Base-by-base conservation (phyloP, 2,888 invertebrate genomes). In the Aspidiotus rigidus region DNA sequence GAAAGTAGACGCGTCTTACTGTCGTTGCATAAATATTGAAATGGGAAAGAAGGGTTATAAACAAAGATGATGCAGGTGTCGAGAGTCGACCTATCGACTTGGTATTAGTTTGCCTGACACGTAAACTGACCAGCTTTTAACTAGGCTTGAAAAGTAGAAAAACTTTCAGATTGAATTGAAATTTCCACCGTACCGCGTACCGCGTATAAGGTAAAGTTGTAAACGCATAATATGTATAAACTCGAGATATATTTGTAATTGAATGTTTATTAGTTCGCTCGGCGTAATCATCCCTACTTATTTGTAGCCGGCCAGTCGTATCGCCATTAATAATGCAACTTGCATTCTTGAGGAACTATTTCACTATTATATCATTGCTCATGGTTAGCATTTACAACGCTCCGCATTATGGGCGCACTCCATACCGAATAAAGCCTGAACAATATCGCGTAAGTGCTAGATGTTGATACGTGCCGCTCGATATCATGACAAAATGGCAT, bases 121-220 rank as follows among this genome's bases (percentile, higher is more conserved):
- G 49, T 13, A 55, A 64, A 55, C 39, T 55, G 64, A 64, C 64
- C 64, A 56, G 64, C 64, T 64, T 64, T 63, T 64, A 40, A 56
- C 16, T 41, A 39, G n/a, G 39, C 39, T 13, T 41, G 39, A 53
- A 17, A 62, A 63, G 53, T 44, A 44, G 42, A 6, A 61, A 62
- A 44, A 49, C 49, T 13, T 13, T n/a, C 49, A 13, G 49, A 13
- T 49, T n/a, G 49, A 11, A n/a, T 11, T 49, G 49, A 11, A 11
- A 13, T 11, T n/a, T 49, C 49, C n/a, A 11, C 49, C 11, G 11
- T 11, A 49, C 39, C 63, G 54, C 54, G 39, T 57, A 57, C 3
- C 11, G 49, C 49, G 49, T 40, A 15, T n/a, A n/a, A n/a, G n/a
- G 28, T 28, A 28, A 28, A 28, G 55, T 55, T 55, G 64, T 64